These are phyloP conservation scores for Bellardia pandia DNA, from an alignment of 2,888 invertebrate genomes.

Conservation along the genomic window DNA sequence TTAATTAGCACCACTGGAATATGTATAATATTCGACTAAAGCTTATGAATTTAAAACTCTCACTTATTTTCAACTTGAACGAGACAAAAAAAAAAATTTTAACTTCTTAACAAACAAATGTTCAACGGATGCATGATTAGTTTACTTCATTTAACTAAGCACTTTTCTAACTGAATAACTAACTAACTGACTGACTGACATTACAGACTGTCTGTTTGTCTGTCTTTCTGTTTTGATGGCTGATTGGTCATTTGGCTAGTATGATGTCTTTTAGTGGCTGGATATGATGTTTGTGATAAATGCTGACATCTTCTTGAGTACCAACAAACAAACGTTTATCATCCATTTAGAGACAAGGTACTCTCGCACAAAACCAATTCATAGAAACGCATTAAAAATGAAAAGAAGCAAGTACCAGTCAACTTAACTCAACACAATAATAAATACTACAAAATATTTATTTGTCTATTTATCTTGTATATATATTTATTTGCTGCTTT, in stretches of 20 bases:
- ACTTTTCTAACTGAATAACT: slow-evolving; percentile 32
- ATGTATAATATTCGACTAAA: not conserved
- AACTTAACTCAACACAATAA: not conserved
- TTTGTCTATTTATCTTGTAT: slow-evolving; percentile 4
- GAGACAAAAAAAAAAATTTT: not conserved
- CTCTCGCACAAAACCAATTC: not conserved
- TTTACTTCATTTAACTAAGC: slow-evolving; percentile 61
- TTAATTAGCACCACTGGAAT: not conserved
- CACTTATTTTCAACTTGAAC: not conserved
- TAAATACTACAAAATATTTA: slow-evolving; percentile 47
- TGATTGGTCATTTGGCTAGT: not conserved
- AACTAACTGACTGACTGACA: slow-evolving; percentile 23
- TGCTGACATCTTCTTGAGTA: slow-evolving; percentile 68
- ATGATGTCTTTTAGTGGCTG: slow-evolving; percentile 19
- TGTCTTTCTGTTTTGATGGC: not conserved
- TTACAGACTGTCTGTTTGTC: slow-evolving; percentile 13
- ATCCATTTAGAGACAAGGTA: slow-evolving; percentile 15
- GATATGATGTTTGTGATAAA: slow-evolving; percentile 54
- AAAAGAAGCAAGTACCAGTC: not conserved
- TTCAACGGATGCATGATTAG: slow-evolving; percentile 47
- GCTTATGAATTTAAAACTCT: not conserved
- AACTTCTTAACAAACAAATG: not conserved
- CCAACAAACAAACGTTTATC: slow-evolving; percentile 48
- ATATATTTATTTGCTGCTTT: slow-evolving; percentile 13
- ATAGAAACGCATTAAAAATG: slow-evolving; percentile 15